A percentile compares a stretch with the other conserved stretches of the same genome.
These are phyloP conservation scores for Eurystomus gularis DNA, from an alignment of 2,113 vertebrate species.

Conservation along the genomic window DNA sequence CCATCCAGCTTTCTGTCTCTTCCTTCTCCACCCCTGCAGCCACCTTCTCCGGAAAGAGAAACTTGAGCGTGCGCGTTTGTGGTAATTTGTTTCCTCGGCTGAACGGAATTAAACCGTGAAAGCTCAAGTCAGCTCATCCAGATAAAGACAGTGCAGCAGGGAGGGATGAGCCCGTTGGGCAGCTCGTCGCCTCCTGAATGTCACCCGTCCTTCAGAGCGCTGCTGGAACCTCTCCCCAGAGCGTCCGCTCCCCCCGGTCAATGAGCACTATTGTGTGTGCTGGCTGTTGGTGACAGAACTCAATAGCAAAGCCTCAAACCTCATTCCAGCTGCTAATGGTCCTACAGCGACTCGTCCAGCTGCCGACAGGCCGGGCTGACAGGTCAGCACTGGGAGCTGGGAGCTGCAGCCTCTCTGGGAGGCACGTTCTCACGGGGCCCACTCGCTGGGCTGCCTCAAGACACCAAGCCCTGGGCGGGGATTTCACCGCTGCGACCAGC, in stretches of 20 bases:
- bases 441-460: background rate
- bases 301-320: background rate
- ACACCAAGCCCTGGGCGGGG: background rate
- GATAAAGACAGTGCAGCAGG: slow-evolving; percentile 37
- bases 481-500: background rate
- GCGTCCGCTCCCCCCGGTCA: background rate
- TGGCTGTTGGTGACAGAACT: background rate
- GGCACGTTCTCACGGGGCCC: background rate
- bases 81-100: slow-evolving; percentile 52
- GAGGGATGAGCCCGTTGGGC: slow-evolving; percentile 38
- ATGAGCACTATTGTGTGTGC: background rate
- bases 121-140: slow-evolving; percentile 44
- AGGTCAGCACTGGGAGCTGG: background rate
- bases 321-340: slow-evolving; percentile 13
- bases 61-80: background rate
- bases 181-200: background rate
- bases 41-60: slow-evolving; percentile 25
- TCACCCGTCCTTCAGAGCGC: slow-evolving; percentile 51
- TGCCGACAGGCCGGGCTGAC: background rate
- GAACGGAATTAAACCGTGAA: slow-evolving; percentile 60
- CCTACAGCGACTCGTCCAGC: background rate
- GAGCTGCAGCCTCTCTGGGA: background rate
- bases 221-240: background rate
- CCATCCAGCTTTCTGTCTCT: background rate
- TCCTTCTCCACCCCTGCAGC: background rate